phyloP scores from a whole-genome alignment of 2,888 invertebrate genomes.

The Euproctis similis region DNA sequence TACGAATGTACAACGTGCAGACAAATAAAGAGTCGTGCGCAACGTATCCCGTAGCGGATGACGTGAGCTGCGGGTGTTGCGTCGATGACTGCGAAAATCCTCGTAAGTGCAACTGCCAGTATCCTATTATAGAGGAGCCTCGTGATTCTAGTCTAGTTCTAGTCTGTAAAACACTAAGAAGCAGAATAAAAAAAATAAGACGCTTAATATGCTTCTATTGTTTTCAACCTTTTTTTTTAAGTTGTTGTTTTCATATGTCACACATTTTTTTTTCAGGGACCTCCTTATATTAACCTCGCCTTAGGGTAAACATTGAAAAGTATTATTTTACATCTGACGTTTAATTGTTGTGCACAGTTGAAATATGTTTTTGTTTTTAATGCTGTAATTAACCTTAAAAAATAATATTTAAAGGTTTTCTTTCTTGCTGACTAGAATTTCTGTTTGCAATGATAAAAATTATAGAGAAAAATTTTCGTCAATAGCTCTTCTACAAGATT shows the following conservation, averaged over 20 bases:
- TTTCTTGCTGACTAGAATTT: too few species aligned
- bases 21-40: constrained; percentile 57
- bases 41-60: constrained; percentile 54
- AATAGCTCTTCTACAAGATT: too few species aligned
- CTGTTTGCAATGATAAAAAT: too few species aligned
- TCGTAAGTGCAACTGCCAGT: constrained; percentile 71
- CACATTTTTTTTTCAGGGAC: constrained; percentile 14
- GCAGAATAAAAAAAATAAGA: constrained; percentile 35
- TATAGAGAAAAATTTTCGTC: too few species aligned
- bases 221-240: constrained; percentile 16
- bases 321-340: constrained; percentile 17
- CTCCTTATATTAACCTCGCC: constrained; percentile 20
- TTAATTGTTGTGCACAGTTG: too few species aligned
- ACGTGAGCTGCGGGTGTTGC: constrained; percentile 58
- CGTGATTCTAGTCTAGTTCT: constrained; percentile 65
- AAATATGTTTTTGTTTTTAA: too few species aligned
- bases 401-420: too few species aligned
- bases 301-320: constrained; percentile 10
- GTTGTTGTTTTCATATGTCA: constrained; percentile 17
- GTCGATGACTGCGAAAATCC: constrained; percentile 52
- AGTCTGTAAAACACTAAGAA: constrained; percentile 54
- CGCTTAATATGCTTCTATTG: constrained; percentile 37
- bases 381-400: too few species aligned
- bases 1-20: constrained; percentile 56
- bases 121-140: constrained; percentile 59